Conservation (phyloP, 2,797 vertebrate species). For the Acipenser oxyrinchus region DNA sequence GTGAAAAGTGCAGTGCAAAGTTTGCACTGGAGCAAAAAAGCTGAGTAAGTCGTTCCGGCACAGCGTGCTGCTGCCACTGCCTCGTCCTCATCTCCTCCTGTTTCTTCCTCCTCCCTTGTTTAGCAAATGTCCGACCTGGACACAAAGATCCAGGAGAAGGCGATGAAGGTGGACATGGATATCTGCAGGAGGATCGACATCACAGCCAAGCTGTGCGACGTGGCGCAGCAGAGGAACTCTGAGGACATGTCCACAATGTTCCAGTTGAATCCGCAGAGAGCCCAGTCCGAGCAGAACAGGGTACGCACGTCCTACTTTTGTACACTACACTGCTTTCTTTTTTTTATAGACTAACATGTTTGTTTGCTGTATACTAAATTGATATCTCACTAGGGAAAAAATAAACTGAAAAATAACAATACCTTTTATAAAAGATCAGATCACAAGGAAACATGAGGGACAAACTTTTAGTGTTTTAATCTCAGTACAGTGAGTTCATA, state of each 20-base stretch:
- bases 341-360: background rate
- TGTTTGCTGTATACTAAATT: too few relatives aligned
- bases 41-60: too few relatives aligned
- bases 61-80: background rate
- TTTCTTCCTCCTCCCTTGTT: constrained; percentile 35
- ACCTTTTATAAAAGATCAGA: too few relatives aligned
- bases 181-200: constrained; percentile 98
- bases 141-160: constrained; percentile 96
- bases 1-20: too few relatives aligned
- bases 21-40: too few relatives aligned
- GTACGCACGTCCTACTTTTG: constrained; percentile 26
- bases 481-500: too few relatives aligned
- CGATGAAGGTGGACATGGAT: constrained; percentile 98
- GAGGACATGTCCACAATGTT: constrained; percentile 98
- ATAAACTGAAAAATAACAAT: too few relatives aligned
- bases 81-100: constrained; percentile 9
- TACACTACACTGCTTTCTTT: constrained; percentile 33
- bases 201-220: constrained; percentile 96
- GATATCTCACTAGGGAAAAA: too few relatives aligned
- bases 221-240: constrained; percentile 96
- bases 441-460: too few relatives aligned
- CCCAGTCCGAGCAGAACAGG: constrained; percentile 43
- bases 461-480: too few relatives aligned
- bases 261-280: constrained; percentile 68
- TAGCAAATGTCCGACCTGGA: constrained; percentile 98